Base-by-base conservation (phyloP, 2,113 vertebrate genomes). In the Eretmochelys imbricata region DNA sequence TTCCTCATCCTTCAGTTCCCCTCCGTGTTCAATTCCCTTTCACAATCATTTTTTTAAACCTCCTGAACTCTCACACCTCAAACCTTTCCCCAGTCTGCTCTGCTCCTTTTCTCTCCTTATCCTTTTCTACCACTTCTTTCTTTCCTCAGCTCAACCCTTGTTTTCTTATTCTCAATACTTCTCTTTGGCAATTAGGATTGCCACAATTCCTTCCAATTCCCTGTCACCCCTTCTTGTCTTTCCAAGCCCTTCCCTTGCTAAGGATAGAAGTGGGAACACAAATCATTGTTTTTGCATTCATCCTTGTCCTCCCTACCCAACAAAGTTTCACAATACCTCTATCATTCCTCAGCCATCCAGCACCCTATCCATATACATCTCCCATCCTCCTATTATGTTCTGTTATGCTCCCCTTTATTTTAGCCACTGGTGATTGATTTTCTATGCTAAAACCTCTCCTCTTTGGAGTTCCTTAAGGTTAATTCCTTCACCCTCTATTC, bases 401-500 rank as follows among this genome's bases (percentile, higher is more conserved):
- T 62, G 49, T 79, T 17, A 25, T 24, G 72, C 29, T 31, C 31
- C 31, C 5, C n/a, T n/a, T 38, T 76, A 2, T 54, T 91, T 91
- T 91, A 29, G 29, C 5, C 8, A 72, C 4, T 75, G 42, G 12
- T 4, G 62, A 87, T 83, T 16, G 5, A 83, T 42, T 81, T 59
- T 57, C 3, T n/a, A 79, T 3, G 1, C 6, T 62, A 20, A 75
- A 78, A 80, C 2, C 59, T 2, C 31, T 17, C 8, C 8, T 5
- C 1, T 20, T 12, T 76, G 38, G 10, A 84, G 6, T 14, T 50
- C 0, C 2, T 65, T 0, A 22, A 75, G 78, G 7, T 27, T 13
- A 85, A 72, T 88, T 91, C 50, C 78, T 82, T 91, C 7, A 11
- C 3, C 1, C 4, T 50, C 31, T 11, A 4, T 29, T 54, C 9